A percentile compares a stretch with the other conserved stretches of the same genome.
phyloP scores from a whole-genome alignment of 2,888 invertebrate species.

The Bombyx huttoni region DNA sequence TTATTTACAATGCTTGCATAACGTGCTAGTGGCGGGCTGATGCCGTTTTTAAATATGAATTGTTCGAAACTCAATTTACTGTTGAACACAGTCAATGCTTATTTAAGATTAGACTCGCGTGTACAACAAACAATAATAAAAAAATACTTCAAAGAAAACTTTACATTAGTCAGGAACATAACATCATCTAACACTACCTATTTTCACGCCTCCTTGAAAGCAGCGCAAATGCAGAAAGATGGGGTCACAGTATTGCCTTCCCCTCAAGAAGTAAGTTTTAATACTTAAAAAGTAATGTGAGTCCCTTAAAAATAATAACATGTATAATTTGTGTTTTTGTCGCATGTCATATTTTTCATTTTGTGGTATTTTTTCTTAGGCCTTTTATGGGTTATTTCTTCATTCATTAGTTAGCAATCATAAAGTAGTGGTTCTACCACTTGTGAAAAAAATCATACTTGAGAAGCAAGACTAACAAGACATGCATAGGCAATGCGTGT shows the following conservation, averaged over 20 bases:
- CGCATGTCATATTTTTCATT: too few relatives aligned
- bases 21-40: conserved; percentile 27
- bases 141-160: conserved; percentile 21
- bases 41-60: conserved; percentile 40
- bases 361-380: too few relatives aligned
- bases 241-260: conserved; percentile 38
- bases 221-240: conserved; percentile 33
- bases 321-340: too few relatives aligned
- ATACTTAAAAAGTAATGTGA: neutral
- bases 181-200: conserved; percentile 15
- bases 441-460: too few relatives aligned
- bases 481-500: too few relatives aligned
- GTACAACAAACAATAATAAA: conserved; percentile 26
- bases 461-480: too few relatives aligned
- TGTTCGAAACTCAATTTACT: conserved; percentile 34
- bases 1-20: conserved; percentile 33
- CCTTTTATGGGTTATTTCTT: too few relatives aligned
- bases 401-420: too few relatives aligned
- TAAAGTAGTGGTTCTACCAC: too few relatives aligned
- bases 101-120: conserved; percentile 35
- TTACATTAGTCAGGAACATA: conserved; percentile 16
- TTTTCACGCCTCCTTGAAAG: conserved; percentile 24
- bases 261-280: conserved; percentile 52
- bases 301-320: too few relatives aligned
- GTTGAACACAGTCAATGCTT: conserved; percentile 31